Conservation (phyloP, 2,888 invertebrate species). For the Pseudoips prasinana region DNA sequence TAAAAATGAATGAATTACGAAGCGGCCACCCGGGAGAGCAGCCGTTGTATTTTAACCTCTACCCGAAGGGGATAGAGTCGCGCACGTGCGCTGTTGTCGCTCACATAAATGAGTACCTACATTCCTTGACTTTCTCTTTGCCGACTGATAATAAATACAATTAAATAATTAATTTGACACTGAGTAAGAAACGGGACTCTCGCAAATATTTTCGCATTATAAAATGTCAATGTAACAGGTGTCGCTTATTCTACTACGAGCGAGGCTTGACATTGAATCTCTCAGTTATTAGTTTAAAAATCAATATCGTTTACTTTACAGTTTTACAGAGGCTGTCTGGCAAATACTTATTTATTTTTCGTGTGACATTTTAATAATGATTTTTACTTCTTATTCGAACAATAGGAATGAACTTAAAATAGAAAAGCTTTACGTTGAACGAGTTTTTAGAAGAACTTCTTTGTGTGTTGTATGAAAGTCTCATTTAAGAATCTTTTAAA, state of each 20-base stretch:
- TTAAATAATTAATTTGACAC: constrained; percentile 31
- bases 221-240: constrained; percentile 64
- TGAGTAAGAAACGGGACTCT: constrained; percentile 17
- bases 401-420: no score
- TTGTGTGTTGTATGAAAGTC: no score
- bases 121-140: constrained; percentile 43
- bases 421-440: no score
- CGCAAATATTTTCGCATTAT: constrained; percentile 16
- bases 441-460: no score
- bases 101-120: constrained; percentile 46
- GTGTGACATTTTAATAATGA: neutral
- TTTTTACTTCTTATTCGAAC: no score
- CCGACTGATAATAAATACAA: constrained; percentile 41
- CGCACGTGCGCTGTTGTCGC: constrained; percentile 67
- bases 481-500: no score
- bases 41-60: constrained; percentile 67
- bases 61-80: constrained; percentile 54
- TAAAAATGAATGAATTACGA: constrained; percentile 67
- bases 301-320: constrained; percentile 40
- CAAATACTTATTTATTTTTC: constrained; percentile 2
- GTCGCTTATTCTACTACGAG: constrained; percentile 46
- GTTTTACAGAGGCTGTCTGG: constrained; percentile 9
- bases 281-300: constrained; percentile 39
- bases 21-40: constrained; percentile 42
- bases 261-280: constrained; percentile 50